Evolutionary conservation across 2,797 vertebrate species (phyloP).

Genomic region (Syngnathus rostellatus): DNA sequence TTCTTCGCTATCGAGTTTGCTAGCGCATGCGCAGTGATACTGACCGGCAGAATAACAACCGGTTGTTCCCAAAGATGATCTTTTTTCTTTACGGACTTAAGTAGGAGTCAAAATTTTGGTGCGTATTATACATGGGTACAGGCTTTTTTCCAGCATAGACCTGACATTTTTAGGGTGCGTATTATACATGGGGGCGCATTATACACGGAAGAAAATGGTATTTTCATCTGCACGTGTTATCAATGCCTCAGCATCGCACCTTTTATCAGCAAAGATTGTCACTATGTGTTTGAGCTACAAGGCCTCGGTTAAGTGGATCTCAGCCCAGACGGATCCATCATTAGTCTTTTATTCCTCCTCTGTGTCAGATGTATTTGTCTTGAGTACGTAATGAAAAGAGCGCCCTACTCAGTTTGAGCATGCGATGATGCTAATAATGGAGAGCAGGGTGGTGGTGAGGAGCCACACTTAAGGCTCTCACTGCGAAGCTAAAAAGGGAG

Average conservation of each 20-base stretch:
- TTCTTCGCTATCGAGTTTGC: too few relatives aligned
- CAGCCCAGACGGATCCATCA: constrained; percentile 15
- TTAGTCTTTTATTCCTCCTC: not conserved
- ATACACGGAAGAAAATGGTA: not conserved
- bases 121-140: too few relatives aligned
- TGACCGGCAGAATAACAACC: too few relatives aligned
- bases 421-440: constrained; percentile 1
- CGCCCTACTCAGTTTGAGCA: not conserved
- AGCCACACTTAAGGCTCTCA: not conserved
- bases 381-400: constrained; percentile 1
- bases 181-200: too few relatives aligned
- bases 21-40: too few relatives aligned
- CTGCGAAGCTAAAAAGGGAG: not conserved
- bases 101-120: too few relatives aligned
- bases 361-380: constrained; percentile 3
- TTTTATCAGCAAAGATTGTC: constrained; percentile 28
- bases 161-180: too few relatives aligned
- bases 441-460: not conserved
- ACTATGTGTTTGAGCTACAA: constrained; percentile 18
- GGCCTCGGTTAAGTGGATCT: constrained; percentile 36
- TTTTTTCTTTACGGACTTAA: too few relatives aligned
- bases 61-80: too few relatives aligned
- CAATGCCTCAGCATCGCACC: constrained; percentile 26
- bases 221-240: constrained; percentile 24
- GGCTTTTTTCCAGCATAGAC: too few relatives aligned